Percentiles rank a stretch among this genome's conserved stretches.
Evolutionary conservation across 2,888 invertebrate genomes (phyloP).

Genomic region (Drosophila prostipennis): DNA sequence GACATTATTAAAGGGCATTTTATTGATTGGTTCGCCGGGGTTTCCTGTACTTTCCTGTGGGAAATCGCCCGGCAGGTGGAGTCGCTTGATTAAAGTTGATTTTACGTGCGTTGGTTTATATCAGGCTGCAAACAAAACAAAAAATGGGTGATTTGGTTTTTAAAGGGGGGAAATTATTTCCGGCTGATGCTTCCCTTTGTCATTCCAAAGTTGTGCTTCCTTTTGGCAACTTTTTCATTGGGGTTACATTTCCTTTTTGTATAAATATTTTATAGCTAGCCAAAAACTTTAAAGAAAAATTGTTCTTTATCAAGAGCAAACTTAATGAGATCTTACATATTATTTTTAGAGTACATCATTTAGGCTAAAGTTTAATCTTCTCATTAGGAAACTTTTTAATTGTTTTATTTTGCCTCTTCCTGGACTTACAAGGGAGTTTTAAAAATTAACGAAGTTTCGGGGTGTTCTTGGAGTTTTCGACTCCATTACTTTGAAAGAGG

Average conservation of each 20-base stretch:
- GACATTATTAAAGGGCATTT: constrained; percentile 41
- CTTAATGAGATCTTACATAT: not conserved
- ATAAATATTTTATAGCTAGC: constrained; percentile 8
- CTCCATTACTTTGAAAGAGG: not conserved
- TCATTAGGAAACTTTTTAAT: constrained; percentile 6
- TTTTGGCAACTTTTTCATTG: constrained; percentile 1
- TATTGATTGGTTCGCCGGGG: constrained; percentile 35
- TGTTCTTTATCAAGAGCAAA: not conserved
- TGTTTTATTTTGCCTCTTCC: constrained; percentile 6
- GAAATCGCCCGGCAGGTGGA: constrained; percentile 20
- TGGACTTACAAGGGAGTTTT: not conserved
- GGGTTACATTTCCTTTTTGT: not conserved
- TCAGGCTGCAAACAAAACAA: not conserved
- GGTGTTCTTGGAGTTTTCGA: not conserved
- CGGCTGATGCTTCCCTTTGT: constrained; percentile 1
- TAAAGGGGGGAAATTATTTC: not conserved
- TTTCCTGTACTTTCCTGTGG: constrained; percentile 4
- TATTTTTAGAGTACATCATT: not conserved
- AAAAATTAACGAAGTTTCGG: not conserved
- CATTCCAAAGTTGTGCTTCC: constrained; percentile 2
- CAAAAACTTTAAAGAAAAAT: not conserved
- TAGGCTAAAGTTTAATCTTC: not conserved
- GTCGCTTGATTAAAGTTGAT: constrained; percentile 35
- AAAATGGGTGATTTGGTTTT: not conserved
- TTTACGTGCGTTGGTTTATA: constrained; percentile 25